phyloP scores from a whole-genome alignment of 2,797 vertebrate genomes.

The Enteromius unitaeniatus region DNA sequence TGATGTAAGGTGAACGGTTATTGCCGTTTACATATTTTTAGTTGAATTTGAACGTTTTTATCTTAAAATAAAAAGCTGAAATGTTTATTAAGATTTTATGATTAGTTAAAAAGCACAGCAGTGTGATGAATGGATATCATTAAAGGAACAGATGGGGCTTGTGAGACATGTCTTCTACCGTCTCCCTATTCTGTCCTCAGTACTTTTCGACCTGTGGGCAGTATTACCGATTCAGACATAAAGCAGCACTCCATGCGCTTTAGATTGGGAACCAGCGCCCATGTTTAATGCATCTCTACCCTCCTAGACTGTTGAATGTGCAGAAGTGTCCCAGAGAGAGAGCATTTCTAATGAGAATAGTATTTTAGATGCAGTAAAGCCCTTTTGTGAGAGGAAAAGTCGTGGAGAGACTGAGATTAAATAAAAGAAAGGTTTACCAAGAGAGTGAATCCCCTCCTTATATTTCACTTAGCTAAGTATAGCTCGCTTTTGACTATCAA shows the following conservation, averaged over 20 bases:
- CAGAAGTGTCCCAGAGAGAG: conserved; percentile 28
- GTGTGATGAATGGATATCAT: conserved; percentile 36
- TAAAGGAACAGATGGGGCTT: conserved; percentile 29
- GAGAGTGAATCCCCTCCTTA: conserved; percentile 27
- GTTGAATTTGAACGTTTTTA: not conserved
- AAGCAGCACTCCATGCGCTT: conserved; percentile 16
- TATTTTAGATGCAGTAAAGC: conserved; percentile 54
- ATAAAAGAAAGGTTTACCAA: conserved; percentile 34
- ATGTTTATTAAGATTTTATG: conserved; percentile 20
- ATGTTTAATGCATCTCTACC: conserved; percentile 52
- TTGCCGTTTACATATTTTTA: not conserved
- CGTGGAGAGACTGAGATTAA: conserved; percentile 14
- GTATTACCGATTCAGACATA: conserved; percentile 33
- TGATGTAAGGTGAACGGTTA: not conserved
- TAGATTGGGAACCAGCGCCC: conserved; percentile 33
- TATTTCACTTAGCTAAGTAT: conserved; percentile 42
- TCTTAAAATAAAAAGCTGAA: not conserved
- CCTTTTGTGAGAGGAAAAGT: conserved; percentile 35
- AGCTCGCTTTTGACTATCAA: conserved; percentile 45
- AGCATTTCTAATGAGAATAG: conserved; percentile 48
- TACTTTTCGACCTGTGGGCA: conserved; percentile 33
- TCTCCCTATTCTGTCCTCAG: conserved; percentile 37
- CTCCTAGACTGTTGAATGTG: conserved; percentile 35
- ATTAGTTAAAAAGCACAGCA: not conserved
- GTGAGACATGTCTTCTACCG: not conserved